These are phyloP conservation scores for Drosophila santomea DNA, from an alignment of 1,140 invertebrate species.

Conservation along the genomic window DNA sequence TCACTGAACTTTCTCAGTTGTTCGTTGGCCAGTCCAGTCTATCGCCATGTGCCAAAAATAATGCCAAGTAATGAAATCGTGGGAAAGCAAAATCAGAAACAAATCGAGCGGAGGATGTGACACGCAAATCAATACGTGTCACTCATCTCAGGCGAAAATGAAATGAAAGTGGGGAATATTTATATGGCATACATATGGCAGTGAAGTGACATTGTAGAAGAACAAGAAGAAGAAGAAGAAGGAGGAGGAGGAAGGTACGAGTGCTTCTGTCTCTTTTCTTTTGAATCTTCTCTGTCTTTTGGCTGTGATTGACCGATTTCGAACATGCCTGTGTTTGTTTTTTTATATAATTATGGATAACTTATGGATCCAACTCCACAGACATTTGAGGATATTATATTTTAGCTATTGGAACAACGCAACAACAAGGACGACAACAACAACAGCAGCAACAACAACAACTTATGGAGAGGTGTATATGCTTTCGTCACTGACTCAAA, in stretches of 20 bases:
- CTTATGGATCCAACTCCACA: conserved; percentile 5
- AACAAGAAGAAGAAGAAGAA: conserved; percentile 1
- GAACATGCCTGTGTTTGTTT: conserved; percentile 4
- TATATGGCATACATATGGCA: conserved; percentile 7
- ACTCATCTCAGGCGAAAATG: conserved; percentile 23
- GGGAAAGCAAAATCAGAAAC: conserved; percentile 36
- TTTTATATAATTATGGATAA: not conserved
- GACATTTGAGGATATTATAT: conserved; percentile 12
- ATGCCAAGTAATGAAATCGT: conserved; percentile 20
- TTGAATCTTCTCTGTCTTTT: conserved; percentile 4
- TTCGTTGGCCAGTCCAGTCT: conserved; percentile 9
- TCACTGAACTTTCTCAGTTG: conserved; percentile 10
- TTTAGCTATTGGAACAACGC: conserved; percentile 30
- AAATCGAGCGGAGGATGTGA: conserved; percentile 33
- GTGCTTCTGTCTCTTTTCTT: conserved; percentile 12
- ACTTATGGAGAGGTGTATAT: conserved; percentile 26
- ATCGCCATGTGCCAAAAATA: conserved; percentile 27
- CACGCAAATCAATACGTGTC: conserved; percentile 37
- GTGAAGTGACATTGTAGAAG: not conserved
- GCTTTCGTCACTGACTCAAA: conserved; percentile 28
- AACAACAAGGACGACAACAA: conserved; percentile 34
- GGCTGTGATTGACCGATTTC: conserved; percentile 20
- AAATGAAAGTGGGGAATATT: conserved; percentile 15
- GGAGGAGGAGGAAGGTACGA: not conserved
- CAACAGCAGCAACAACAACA: conserved; percentile 30